Evolutionary conservation across 92 coral and sea anemone genomes (phyloP), one percentile per base, ranked within the genome.

Genomic region (Bergia sp.): DNA sequence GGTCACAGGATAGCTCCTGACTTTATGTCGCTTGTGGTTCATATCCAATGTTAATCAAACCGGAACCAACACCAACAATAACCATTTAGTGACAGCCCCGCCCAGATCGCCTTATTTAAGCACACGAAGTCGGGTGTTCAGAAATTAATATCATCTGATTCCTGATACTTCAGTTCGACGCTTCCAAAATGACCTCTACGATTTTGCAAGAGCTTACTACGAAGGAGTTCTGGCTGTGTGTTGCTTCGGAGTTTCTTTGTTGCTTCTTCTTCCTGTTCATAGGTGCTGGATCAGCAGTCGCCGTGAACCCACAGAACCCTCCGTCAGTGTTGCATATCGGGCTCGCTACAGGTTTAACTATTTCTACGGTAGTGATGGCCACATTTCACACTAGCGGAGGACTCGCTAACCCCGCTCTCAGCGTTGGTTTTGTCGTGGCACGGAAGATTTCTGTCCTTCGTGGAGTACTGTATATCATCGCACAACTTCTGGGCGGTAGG

Each of bases 341-440:
- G 50, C 81, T 88, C 76, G 79, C 90, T 61, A 77, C 92, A 11
- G 94, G 94, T 21, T 67, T 92, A 1, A 88, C 90, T 23, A 83
- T 92, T 69, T 61, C 92, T 5, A 86, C 91, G 37, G 86, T 87
- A 29, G 79, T 86, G 38, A 91, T 90, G 90, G 82, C 90, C 16
- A 86, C 91, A 38, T 90, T 90, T 38, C 92, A 92, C 66, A 90
- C 85, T 41, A 90, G 89, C 44, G 94, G 92, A 11, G 94, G 94
- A 29, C 92, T 86, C 74, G 73, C 90, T 6, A 92, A 92, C 71
- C 92, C 94, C 29, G 94, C 94, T 36, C 93, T 92, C 47, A 92
- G 92, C 29, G 91, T 85, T 39, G 94, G 90, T 39, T 92, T 90
- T 41, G 88, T 92, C 18, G 85, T 90, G 21, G 79, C 94, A 50